Evolutionary conservation across 2,113 vertebrate genomes (phyloP).

Genomic region (Mesitornis unicolor): DNA sequence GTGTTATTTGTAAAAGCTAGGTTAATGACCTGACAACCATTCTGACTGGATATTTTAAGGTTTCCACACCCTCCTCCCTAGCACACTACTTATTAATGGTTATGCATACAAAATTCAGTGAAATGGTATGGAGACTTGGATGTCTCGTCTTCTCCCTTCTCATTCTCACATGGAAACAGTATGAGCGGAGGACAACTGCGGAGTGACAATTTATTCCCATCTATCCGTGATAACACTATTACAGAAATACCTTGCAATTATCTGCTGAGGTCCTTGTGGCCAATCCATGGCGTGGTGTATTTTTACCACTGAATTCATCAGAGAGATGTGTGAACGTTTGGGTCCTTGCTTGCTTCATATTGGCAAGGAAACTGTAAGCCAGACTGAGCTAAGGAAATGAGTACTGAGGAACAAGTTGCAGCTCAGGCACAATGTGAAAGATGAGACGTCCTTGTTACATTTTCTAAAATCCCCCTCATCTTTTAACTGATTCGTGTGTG

Average conservation of each 20-base stretch:
- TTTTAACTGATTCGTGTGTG: neutral
- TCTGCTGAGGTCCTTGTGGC: neutral
- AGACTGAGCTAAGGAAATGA: neutral
- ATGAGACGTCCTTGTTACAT: neutral
- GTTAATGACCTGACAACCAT: neutral
- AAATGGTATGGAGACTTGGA: neutral
- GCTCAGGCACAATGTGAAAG: neutral
- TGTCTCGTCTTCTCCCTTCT: neutral
- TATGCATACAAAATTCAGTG: neutral
- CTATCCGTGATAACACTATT: neutral
- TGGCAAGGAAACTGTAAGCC: neutral
- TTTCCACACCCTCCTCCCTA: neutral
- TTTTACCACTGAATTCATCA: neutral
- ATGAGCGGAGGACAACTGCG: fast-evolving
- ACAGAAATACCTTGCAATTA: neutral
- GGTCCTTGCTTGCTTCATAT: neutral
- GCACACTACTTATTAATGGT: neutral
- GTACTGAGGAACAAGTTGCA: neutral
- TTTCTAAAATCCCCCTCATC: neutral
- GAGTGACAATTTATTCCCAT: neutral
- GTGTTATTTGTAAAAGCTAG: neutral
- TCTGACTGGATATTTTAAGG: neutral
- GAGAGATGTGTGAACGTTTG: neutral
- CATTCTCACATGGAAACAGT: neutral
- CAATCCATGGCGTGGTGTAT: neutral